A percentile compares a stretch with the other conserved stretches of the same genome.
phyloP scores from a whole-genome alignment of 2,888 invertebrate genomes.

The Hedychridium roseum region DNA sequence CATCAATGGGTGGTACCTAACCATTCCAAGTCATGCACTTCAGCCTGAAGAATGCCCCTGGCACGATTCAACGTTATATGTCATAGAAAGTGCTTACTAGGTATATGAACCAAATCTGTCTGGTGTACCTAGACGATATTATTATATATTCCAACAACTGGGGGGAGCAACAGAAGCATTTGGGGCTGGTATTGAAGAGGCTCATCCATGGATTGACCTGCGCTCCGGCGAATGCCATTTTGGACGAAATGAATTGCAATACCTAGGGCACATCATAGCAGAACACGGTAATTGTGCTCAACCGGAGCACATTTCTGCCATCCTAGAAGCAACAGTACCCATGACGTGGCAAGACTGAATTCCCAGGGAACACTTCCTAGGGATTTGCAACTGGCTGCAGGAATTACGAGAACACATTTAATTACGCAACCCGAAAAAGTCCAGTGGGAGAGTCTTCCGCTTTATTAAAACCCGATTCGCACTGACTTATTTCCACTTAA shows the following conservation, averaged over 20 bases:
- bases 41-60: conserved; percentile 40
- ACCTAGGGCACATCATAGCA: conserved; percentile 18
- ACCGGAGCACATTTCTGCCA: not conserved
- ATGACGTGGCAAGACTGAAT: not conserved
- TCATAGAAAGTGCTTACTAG: conserved; percentile 31
- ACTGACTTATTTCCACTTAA: no score
- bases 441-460: no score
- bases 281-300: conserved; percentile 7
- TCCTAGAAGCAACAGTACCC: not conserved
- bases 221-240: conserved; percentile 24
- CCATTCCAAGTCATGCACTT: conserved; percentile 46
- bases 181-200: conserved; percentile 29
- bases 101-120: conserved; percentile 22
- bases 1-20: conserved; percentile 40
- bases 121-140: conserved; percentile 47
- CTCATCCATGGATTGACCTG: conserved; percentile 22
- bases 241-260: conserved; percentile 11
- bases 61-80: conserved; percentile 46
- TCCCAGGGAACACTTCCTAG: conserved; percentile 7
- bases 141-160: conserved; percentile 31
- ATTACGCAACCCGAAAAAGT: no score
- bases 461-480: no score
- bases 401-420: no score
- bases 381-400: conserved; percentile 21
- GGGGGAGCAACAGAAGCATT: conserved; percentile 29